Base-by-base conservation (phyloP, 2,797 vertebrate species). In the Morus bassanus region DNA sequence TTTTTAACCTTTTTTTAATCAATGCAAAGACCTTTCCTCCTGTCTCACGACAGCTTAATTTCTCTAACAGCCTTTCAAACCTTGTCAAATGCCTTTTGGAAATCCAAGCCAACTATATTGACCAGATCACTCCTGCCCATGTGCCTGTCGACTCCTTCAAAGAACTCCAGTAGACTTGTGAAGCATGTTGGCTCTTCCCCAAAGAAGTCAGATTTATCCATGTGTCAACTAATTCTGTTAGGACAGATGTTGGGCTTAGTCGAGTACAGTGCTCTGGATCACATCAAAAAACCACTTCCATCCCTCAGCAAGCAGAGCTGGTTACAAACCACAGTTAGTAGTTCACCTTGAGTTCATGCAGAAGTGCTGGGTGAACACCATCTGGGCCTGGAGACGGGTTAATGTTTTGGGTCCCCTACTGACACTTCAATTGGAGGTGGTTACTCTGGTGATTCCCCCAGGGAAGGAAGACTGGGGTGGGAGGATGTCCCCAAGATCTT, bases 221-320 rank as follows among this genome's bases (percentile, higher is more conserved):
- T 56, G 91, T 88, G 85, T 88, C 89, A 75, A 39, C 54, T 83
- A 28, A 81, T 85, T 85, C 85, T 97, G 85, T 74, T 76, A 70
- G 93, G 85, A 91, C 95, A 95, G 96, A 95, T 96, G 95, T 70
- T 91, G 64, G n/a, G 7, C 81, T 91, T 45, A 67, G 88, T 86
- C 8, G 18, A 85, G 72, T 56, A 56, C 75, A 91, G 78, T 3
- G 6, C 79, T 91, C 85, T 97, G 95, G 64, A 88, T 92, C 60
- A 33, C 41, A 53, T 97, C 91, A 91, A 91, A 92, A 88, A 95
- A 89, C 79, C 85, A 45, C 89, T 94, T 96, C 75, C 78, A 85
- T 53, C 51, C 64, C 86, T 92, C 7, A 1, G 48, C 5, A 0
- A 83, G 59, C 82, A 54, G 68, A 50, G 82, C 50, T 73, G 82